phyloP scores from a whole-genome alignment of 2,888 invertebrate species.

The Itoplectis maculator region DNA sequence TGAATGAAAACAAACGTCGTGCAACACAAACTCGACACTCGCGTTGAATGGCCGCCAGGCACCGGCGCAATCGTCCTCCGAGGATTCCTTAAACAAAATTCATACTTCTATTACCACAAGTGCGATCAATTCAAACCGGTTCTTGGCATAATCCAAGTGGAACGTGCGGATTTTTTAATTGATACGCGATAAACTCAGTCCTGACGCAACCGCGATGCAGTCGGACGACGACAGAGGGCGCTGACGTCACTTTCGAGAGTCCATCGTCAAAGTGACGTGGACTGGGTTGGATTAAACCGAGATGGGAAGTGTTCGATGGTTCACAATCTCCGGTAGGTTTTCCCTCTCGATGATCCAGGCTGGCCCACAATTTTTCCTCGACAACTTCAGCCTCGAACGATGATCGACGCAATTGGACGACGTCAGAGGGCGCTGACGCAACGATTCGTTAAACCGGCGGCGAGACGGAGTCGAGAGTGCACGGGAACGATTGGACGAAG shows the following conservation, averaged over 20 bases:
- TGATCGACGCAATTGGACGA: background rate
- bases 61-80: background rate
- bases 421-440: no score
- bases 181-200: background rate
- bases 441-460: no score
- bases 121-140: background rate
- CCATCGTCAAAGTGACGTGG: no score
- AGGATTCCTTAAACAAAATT: background rate
- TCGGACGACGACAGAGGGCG: background rate
- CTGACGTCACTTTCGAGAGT: background rate
- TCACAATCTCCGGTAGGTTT: no score
- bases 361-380: no score
- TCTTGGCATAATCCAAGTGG: background rate
- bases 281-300: no score
- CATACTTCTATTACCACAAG: background rate
- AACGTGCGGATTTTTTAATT: background rate
- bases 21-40: background rate
- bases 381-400: background rate
- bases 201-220: background rate
- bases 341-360: no score
- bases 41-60: background rate
- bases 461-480: background rate
- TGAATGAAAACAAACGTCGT: conserved; percentile 21
- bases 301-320: no score
- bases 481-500: no score